Evolutionary conservation across 2,113 vertebrate species (phyloP).

Genomic region (Aramus guarauna): DNA sequence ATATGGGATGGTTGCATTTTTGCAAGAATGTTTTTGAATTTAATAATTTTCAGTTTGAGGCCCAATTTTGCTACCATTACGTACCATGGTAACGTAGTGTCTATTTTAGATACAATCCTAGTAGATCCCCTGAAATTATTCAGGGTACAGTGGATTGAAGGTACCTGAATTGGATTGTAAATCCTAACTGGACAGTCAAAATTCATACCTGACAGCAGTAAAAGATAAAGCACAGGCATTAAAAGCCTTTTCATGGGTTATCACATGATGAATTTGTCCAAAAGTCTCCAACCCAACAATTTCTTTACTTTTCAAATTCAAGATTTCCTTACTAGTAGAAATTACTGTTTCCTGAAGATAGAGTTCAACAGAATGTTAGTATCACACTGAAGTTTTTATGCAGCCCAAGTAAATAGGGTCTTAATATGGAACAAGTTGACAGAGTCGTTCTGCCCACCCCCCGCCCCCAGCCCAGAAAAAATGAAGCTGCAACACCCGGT

Average conservation of each 20-base stretch:
- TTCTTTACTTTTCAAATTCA: neutral
- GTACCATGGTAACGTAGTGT: neutral
- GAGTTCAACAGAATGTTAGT: neutral
- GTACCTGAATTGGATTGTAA: neutral
- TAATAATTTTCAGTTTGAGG: neutral
- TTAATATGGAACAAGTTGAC: neutral
- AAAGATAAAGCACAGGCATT: neutral
- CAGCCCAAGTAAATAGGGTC: neutral
- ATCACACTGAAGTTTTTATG: neutral
- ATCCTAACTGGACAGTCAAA: neutral
- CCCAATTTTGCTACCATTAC: neutral
- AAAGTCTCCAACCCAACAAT: neutral
- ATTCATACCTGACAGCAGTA: neutral
- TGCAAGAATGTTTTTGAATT: neutral
- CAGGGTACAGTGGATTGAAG: neutral
- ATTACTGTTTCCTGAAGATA: neutral
- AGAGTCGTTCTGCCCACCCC: neutral
- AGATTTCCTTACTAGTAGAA: neutral
- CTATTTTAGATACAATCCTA: neutral
- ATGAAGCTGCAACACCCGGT: neutral
- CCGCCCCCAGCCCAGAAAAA: neutral
- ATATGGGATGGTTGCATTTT: neutral
- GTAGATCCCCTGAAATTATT: neutral
- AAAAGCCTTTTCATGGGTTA: neutral
- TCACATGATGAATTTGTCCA: neutral